These are phyloP conservation scores for Rotaria sp. DNA, from an alignment of 2,888 invertebrate genomes.

Conservation along the genomic window DNA sequence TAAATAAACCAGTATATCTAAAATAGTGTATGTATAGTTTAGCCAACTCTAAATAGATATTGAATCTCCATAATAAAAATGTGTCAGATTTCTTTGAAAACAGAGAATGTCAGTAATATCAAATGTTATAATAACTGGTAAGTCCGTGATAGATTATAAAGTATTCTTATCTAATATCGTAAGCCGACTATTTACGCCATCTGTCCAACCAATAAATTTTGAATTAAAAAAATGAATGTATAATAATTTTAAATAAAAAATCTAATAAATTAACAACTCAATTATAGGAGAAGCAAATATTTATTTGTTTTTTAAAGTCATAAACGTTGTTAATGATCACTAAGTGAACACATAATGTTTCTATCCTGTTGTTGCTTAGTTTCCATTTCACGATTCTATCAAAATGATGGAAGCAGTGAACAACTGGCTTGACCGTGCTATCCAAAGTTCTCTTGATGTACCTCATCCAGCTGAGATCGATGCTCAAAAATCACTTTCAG, in stretches of 20 bases:
- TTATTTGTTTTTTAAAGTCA: not conserved
- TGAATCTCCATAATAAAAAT: too few species aligned
- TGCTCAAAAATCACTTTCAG: not conserved
- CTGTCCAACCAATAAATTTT: not conserved
- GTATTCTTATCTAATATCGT: too few species aligned
- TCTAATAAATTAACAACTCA: not conserved
- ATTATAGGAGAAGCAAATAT: not conserved
- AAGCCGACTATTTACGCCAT: not conserved
- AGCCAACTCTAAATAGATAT: too few species aligned
- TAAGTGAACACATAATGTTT: not conserved
- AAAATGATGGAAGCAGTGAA: slow-evolving; percentile 16
- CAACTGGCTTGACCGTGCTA: not conserved
- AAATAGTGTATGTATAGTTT: too few species aligned
- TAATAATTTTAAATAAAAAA: not conserved
- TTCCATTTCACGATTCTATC: not conserved
- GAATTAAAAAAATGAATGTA: not conserved
- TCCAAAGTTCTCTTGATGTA: not conserved
- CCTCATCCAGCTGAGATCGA: not conserved
- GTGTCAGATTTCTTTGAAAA: too few species aligned
- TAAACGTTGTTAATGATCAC: slow-evolving; percentile 7
- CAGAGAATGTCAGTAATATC: too few species aligned
- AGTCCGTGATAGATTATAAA: too few species aligned
- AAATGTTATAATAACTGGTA: too few species aligned
- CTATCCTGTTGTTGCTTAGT: not conserved
- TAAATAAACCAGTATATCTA: too few species aligned